Evolutionary conservation across 1,140 invertebrate species (phyloP), one percentile per base, ranked within the genome.

Genomic region (Drosophila micromelanica): DNA sequence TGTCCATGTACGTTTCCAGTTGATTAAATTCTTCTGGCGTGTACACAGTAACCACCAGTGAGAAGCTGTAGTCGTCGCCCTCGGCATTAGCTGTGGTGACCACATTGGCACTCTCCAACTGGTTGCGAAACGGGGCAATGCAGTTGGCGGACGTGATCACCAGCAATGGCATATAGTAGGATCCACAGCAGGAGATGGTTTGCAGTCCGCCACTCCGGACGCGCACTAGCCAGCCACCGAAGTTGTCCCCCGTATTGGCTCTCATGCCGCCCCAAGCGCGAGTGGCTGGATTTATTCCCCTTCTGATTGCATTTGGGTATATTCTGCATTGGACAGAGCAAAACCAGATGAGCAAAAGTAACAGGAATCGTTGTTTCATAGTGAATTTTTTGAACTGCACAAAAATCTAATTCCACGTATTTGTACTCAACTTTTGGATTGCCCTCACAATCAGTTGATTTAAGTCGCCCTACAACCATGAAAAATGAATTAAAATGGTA

Each of bases 81-180:
- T 13, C 17, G 0, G 4, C 6, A 17, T 73, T 46, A 5, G 60
- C 64, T 2, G 77, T 73, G 2, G 54, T 42, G 8, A 62, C 56
- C 3, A 68, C 74, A 23, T 27, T 64, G 7, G 43, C 32, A 3
- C 54, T 52, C 1, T 40, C 30, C 0, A 60, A 2, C 11, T 43
- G 51, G 8, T 64, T 64, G 2, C 62, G 56, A 46, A 55, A 55
- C 0, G 64, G 70, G 5, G 48, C 3, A 13, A 79, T 70, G 20
- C 77, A 79, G 46, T 59, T 78, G 9, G 56, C 78, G 0, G 78
- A 80, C 8, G 57, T 57, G 9, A 80, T 20, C 9, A 78, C 61
- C 56, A 78, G 20, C 0, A 55, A 2, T 1, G 71, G 61, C 1
- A 71, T 17, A 13, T 40, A 67, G 42, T 76, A 78, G 5, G 68